Percentiles rank a stretch among this genome's conserved stretches.
Conservation (phyloP, 2,113 vertebrate genomes). For the Labeo catla region DNA sequence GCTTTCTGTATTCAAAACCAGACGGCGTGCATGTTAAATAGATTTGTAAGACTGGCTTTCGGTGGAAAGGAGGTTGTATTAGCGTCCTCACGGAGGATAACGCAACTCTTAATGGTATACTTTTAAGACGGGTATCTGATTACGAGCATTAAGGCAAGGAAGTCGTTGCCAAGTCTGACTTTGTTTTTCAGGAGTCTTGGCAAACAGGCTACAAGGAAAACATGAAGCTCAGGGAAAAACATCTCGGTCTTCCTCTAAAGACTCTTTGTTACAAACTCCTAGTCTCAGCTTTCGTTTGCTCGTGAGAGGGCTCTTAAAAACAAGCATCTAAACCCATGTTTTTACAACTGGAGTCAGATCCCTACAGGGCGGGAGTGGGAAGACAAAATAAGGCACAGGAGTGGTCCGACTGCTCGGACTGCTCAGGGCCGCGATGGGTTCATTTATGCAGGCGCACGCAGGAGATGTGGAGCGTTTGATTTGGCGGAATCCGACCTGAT, state of each 20-base stretch:
- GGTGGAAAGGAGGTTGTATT: constrained; percentile 16
- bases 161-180: constrained; percentile 49
- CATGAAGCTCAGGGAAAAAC: constrained; percentile 63
- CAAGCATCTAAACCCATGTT: constrained; percentile 73
- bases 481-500: constrained; percentile 47
- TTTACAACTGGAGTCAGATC: constrained; percentile 69
- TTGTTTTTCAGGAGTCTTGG: constrained; percentile 62
- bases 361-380: constrained; percentile 64
- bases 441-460: constrained; percentile 45
- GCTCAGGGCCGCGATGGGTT: constrained; percentile 30
- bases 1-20: constrained; percentile 17
- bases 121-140: constrained; percentile 28
- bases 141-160: constrained; percentile 41
- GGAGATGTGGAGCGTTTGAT: constrained; percentile 45
- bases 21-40: constrained; percentile 17
- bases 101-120: constrained; percentile 19
- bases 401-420: constrained; percentile 33
- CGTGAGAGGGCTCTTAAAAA: constrained; percentile 69
- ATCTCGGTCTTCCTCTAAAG: constrained; percentile 57
- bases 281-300: constrained; percentile 67
- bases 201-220: constrained; percentile 63
- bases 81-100: constrained; percentile 9
- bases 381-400: constrained; percentile 64
- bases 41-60: constrained; percentile 14
- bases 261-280: constrained; percentile 61